phyloP scores from a whole-genome alignment of 2,888 invertebrate species.

The Linnaemya tessellans region DNA sequence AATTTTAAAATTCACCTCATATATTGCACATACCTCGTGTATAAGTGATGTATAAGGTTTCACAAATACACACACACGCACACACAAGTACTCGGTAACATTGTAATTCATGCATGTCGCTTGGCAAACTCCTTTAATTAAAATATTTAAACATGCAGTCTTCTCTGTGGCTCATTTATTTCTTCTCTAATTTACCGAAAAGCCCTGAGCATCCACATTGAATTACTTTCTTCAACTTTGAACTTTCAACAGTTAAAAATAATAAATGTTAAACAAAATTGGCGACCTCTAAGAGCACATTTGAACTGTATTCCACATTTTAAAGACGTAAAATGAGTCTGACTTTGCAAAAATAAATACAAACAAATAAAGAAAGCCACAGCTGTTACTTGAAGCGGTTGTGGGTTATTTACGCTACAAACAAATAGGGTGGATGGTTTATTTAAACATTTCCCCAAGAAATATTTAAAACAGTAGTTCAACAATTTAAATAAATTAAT shows the following conservation, averaged over 20 bases:
- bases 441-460: neutral
- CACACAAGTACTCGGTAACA: too few relatives aligned
- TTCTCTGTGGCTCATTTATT: neutral
- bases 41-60: too few relatives aligned
- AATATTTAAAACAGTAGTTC: neutral
- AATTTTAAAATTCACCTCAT: too few relatives aligned
- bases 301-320: neutral
- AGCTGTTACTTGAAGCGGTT: neutral
- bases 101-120: neutral
- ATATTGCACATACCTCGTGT: too few relatives aligned
- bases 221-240: slow-evolving; percentile 36
- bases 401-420: neutral
- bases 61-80: too few relatives aligned
- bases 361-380: neutral
- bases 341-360: neutral
- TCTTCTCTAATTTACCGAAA: slow-evolving; percentile 8
- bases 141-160: slow-evolving; percentile 6
- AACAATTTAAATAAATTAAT: neutral
- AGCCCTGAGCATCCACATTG: slow-evolving; percentile 6
- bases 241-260: slow-evolving; percentile 3
- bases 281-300: neutral
- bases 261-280: neutral
- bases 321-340: neutral
- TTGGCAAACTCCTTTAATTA: neutral
- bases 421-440: neutral